Percentiles rank a stretch among this genome's conserved stretches.
These are phyloP conservation scores for Cantharis rustica DNA, from an alignment of 2,888 invertebrate species.

Conservation along the genomic window DNA sequence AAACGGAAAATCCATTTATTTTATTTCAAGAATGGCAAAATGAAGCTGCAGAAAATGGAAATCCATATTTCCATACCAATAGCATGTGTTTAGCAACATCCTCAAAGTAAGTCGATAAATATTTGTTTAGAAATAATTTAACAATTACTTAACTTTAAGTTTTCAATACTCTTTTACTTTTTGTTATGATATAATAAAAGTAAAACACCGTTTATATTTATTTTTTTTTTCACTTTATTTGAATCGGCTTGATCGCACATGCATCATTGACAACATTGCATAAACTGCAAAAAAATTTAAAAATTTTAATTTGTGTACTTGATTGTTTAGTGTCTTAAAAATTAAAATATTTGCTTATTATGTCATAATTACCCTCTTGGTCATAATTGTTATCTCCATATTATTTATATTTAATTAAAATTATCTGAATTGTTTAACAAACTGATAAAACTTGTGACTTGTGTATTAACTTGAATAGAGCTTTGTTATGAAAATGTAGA, in stretches of 20 bases:
- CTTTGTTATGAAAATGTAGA: too few species aligned
- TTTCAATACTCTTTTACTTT: too few species aligned
- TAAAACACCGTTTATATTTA: background rate
- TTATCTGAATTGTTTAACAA: background rate
- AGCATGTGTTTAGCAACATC: slow-evolving; percentile 55
- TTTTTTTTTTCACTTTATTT: too few species aligned
- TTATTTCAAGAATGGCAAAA: slow-evolving; percentile 57
- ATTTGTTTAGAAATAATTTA: background rate
- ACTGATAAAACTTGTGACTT: background rate
- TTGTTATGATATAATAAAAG: background rate
- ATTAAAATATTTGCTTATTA: background rate
- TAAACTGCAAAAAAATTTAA: too few species aligned
- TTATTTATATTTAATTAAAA: background rate
- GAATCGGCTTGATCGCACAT: too few species aligned
- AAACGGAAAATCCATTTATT: slow-evolving; percentile 53
- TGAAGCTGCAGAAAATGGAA: slow-evolving; percentile 42
- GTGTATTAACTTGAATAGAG: too few species aligned
- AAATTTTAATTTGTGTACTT: too few species aligned
- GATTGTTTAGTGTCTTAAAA: background rate
- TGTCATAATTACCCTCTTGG: background rate
- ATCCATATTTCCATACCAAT: slow-evolving; percentile 35
- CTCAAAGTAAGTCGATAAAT: slow-evolving; percentile 49
- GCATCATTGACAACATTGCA: too few species aligned
- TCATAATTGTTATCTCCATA: background rate
- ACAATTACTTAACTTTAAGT: too few species aligned